These are phyloP conservation scores for Pseudocheirus occidentalis DNA, from an alignment of 2,797 vertebrate species.

Conservation along the genomic window DNA sequence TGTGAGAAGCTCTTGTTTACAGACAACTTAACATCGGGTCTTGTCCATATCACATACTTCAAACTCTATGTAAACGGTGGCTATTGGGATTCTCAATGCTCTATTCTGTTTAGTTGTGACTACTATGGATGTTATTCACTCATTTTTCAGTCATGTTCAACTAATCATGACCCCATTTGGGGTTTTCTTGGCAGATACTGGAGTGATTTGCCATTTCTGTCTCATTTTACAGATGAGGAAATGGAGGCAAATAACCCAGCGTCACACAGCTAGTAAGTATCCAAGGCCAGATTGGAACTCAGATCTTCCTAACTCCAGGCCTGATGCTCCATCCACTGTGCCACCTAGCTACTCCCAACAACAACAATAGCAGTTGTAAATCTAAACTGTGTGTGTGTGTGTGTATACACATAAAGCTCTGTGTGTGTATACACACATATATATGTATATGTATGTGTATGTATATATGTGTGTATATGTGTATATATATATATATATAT, in stretches of 20 bases:
- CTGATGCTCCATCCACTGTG: not conserved
- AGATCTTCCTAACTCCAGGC: not conserved
- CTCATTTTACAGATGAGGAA: not conserved
- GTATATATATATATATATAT: not conserved
- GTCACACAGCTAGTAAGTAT: not conserved
- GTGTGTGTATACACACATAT: too few species aligned
- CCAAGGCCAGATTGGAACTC: not conserved
- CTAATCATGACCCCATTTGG: not conserved
- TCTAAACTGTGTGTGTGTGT: too few species aligned
- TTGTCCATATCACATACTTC: not conserved
- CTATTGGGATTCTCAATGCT: not conserved
- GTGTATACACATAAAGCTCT: too few species aligned
- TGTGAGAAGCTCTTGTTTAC: not conserved
- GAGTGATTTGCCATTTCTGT: not conserved
- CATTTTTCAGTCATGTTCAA: not conserved
- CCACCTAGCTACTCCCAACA: not conserved
- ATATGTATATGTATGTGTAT: too few species aligned
- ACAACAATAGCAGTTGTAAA: not conserved
- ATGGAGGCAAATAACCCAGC: not conserved
- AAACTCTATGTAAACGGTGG: not conserved
- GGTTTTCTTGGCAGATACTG: not conserved
- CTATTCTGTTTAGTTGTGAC: not conserved
- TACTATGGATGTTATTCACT: not conserved
- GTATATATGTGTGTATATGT: not conserved
- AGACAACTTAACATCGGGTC: not conserved